Percentiles rank a stretch among this genome's conserved stretches.
These are phyloP conservation scores for Coranthus polyacanthus DNA, from an alignment of 2,797 vertebrate species.

Conservation along the genomic window DNA sequence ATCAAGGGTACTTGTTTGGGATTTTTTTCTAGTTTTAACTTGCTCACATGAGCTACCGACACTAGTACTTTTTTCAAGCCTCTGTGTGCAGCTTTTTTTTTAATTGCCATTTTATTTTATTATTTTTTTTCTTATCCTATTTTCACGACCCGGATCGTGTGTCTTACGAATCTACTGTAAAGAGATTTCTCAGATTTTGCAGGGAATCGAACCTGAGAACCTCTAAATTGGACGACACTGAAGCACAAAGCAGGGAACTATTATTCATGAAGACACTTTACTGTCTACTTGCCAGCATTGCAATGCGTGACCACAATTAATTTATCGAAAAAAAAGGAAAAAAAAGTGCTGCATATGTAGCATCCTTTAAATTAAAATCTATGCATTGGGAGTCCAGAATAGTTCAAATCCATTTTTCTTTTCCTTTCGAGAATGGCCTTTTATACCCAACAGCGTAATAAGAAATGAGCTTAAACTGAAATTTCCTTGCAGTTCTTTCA, in stretches of 20 bases:
- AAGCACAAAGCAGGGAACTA: slow-evolving; percentile 79
- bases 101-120: slow-evolving; percentile 11
- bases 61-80: slow-evolving; percentile 54
- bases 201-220: slow-evolving; percentile 62
- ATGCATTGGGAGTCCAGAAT: slow-evolving; percentile 75
- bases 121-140: slow-evolving; percentile 40
- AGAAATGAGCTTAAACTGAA: slow-evolving; percentile 34
- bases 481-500: slow-evolving; percentile 41
- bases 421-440: slow-evolving; percentile 43
- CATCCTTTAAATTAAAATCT: slow-evolving; percentile 64
- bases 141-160: slow-evolving; percentile 15
- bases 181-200: slow-evolving; percentile 58
- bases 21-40: slow-evolving; percentile 46
- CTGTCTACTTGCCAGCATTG: slow-evolving; percentile 49
- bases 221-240: slow-evolving; percentile 58
- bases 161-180: slow-evolving; percentile 36
- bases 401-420: slow-evolving; percentile 19
- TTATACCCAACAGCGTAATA: slow-evolving; percentile 47
- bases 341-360: slow-evolving; percentile 59
- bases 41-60: slow-evolving; percentile 57
- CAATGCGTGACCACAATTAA: slow-evolving; percentile 52
- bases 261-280: slow-evolving; percentile 62
- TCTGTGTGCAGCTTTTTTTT: slow-evolving; percentile 67
- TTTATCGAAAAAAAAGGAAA: slow-evolving; percentile 31
- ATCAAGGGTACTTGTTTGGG: slow-evolving; percentile 63